Conservation (phyloP, 2,888 invertebrate species). For the Rugalucina vietnamica region DNA sequence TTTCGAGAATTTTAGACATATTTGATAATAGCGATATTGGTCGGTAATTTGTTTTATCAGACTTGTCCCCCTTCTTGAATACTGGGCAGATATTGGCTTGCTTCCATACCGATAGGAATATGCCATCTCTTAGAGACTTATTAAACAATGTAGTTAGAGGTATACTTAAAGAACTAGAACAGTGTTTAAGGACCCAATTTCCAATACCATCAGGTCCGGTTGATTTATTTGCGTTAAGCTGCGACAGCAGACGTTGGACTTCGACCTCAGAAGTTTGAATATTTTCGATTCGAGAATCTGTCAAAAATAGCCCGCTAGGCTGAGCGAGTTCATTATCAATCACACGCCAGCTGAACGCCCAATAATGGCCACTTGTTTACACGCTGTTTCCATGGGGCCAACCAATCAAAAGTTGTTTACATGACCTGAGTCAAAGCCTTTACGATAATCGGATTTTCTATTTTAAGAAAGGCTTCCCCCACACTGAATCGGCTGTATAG, state of each 20-base stretch:
- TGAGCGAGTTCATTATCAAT: no score
- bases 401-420: no score
- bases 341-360: no score
- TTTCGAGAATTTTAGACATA: slow-evolving; percentile 20
- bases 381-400: no score
- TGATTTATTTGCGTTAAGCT: slow-evolving; percentile 4
- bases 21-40: slow-evolving; percentile 26
- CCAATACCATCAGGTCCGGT: slow-evolving; percentile 19
- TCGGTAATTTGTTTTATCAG: slow-evolving; percentile 18
- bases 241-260: background rate
- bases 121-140: slow-evolving; percentile 3
- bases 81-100: slow-evolving; percentile 28
- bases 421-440: no score
- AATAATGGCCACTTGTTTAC: no score
- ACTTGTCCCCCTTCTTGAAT: slow-evolving; percentile 18
- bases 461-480: no score
- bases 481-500: no score
- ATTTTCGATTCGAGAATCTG: background rate
- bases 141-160: slow-evolving; percentile 35
- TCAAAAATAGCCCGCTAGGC: no score
- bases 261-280: background rate
- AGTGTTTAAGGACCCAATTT: slow-evolving; percentile 11
- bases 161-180: background rate
- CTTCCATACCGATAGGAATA: slow-evolving; percentile 25
- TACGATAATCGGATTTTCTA: no score